These are phyloP conservation scores for Carduelis carduelis DNA, from an alignment of 2,797 vertebrate species.

Conservation along the genomic window DNA sequence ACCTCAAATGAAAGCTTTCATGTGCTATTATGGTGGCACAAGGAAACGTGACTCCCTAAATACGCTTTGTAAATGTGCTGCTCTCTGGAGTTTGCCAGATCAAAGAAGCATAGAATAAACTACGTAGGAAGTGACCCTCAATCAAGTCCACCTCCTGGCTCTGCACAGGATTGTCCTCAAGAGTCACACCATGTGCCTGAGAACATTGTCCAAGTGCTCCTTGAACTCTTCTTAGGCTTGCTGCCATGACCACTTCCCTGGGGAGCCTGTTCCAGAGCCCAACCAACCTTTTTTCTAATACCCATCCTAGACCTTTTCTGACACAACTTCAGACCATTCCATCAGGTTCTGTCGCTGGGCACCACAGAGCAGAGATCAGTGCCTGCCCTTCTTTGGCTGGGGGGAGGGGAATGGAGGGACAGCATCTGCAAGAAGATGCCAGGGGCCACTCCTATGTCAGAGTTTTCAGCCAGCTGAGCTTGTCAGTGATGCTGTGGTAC, in stretches of 20 bases:
- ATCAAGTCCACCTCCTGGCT: fast-evolving
- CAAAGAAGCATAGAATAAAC: not conserved
- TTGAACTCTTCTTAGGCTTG: not conserved
- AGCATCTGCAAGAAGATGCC: not conserved
- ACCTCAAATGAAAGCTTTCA: not conserved
- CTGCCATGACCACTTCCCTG: not conserved
- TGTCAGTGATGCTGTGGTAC: not conserved
- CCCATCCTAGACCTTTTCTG: not conserved
- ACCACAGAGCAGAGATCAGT: not conserved
- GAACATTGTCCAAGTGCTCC: not conserved
- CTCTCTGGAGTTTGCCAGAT: not conserved
- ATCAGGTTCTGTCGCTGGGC: not conserved
- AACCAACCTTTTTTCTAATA: not conserved
- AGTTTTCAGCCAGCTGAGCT: not conserved
- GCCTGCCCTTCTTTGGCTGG: not conserved
- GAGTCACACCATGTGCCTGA: not conserved
- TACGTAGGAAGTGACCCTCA: not conserved
- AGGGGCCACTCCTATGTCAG: fast-evolving
- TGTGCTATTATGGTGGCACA: not conserved
- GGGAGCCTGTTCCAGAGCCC: not conserved
- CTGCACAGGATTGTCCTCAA: not conserved
- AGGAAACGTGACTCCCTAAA: not conserved
- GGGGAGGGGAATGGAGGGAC: not conserved
- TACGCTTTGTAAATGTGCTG: not conserved
- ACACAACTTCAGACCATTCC: not conserved